These are phyloP conservation scores for Hirundo rustica DNA, from an alignment of 2,797 vertebrate genomes.

Conservation along the genomic window DNA sequence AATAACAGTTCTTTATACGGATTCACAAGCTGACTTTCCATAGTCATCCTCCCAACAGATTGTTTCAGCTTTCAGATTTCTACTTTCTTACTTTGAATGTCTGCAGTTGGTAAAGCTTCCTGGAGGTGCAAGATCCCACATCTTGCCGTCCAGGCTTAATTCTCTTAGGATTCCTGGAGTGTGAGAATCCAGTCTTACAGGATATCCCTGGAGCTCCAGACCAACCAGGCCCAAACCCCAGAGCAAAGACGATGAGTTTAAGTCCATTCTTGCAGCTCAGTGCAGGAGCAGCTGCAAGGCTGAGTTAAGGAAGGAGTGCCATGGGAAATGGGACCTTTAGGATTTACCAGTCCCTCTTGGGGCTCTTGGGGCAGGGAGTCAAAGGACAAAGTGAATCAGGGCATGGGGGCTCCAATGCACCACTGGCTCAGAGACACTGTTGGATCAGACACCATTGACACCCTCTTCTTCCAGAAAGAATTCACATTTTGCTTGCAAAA, in stretches of 20 bases:
- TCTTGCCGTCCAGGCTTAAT: neutral
- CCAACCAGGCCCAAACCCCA: neutral
- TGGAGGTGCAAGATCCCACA: neutral
- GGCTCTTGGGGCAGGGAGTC: neutral
- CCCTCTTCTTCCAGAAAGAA: neutral
- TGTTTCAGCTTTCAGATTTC: neutral
- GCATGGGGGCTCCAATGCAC: neutral
- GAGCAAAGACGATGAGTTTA: accelerated
- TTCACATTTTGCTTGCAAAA: neutral
- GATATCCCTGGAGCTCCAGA: neutral
- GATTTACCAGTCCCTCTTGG: neutral
- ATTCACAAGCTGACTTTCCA: neutral
- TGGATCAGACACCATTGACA: neutral
- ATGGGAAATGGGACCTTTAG: neutral
- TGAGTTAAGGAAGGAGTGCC: neutral
- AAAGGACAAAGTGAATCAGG: neutral
- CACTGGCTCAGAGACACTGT: neutral
- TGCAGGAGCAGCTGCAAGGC: neutral
- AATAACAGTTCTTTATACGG: neutral
- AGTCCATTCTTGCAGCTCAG: neutral
- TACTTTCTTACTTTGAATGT: neutral
- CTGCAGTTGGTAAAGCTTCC: neutral
- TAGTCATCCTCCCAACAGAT: neutral
- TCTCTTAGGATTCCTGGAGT: neutral
- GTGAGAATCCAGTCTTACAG: neutral